Evolutionary conservation across 2,113 vertebrate genomes (phyloP).

Genomic region (Dendrocopos noguchii): DNA sequence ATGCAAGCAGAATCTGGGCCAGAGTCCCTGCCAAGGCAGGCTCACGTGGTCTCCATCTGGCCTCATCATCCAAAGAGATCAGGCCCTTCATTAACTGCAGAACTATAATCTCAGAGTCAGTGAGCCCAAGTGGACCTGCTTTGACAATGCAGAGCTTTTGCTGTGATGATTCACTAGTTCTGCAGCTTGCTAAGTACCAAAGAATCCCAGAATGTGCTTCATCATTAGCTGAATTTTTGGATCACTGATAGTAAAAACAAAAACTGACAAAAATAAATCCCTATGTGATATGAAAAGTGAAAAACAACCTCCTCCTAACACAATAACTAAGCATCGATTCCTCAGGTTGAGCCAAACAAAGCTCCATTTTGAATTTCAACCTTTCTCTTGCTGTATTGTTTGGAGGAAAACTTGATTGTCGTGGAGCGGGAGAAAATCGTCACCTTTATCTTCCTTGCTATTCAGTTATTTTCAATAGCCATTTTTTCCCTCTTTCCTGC

Average conservation of each 20-base stretch:
- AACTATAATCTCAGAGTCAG: not conserved
- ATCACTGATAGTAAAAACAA: not conserved
- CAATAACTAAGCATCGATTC: not conserved
- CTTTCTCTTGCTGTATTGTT: not conserved
- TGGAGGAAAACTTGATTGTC: not conserved
- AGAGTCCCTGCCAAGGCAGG: not conserved
- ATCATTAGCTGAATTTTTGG: not conserved
- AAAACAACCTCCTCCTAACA: accelerated
- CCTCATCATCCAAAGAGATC: not conserved
- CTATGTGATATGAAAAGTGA: not conserved
- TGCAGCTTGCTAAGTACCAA: not conserved
- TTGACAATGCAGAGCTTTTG: not conserved
- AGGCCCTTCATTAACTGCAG: not conserved
- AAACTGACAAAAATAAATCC: not conserved
- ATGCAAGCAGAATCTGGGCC: conserved; percentile 8
- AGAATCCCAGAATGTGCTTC: not conserved
- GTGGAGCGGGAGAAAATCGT: not conserved
- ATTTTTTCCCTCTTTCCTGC: not conserved
- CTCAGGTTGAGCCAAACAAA: not conserved
- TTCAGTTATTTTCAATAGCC: not conserved
- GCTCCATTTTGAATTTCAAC: not conserved
- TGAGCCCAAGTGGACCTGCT: not conserved
- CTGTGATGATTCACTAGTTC: not conserved
- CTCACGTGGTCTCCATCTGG: not conserved
- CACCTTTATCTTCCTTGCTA: not conserved